Evolutionary conservation across 2,888 invertebrate species (phyloP).

Genomic region (Erebia epiphron): DNA sequence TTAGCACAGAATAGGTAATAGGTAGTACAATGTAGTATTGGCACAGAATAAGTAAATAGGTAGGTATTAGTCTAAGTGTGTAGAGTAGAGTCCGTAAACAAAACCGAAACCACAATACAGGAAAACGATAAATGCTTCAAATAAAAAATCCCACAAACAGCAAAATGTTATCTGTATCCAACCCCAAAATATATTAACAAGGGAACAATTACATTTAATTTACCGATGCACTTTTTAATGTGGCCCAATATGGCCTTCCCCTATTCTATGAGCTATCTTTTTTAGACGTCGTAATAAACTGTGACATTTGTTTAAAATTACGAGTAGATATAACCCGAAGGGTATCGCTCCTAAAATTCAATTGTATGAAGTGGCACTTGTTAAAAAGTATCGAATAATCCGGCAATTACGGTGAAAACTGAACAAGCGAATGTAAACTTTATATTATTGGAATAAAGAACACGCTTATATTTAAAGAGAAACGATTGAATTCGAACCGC

Average conservation of each 20-base stretch:
- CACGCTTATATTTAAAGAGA: constrained; percentile 22
- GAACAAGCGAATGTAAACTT: constrained; percentile 32
- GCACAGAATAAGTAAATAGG: too few species aligned
- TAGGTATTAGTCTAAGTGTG: too few species aligned
- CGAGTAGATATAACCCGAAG: constrained; percentile 55
- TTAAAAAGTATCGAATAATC: constrained; percentile 46
- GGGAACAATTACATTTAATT: constrained; percentile 83
- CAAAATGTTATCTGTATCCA: constrained; percentile 41
- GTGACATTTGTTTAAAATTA: constrained; percentile 81
- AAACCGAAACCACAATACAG: not conserved
- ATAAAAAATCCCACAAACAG: constrained; percentile 12
- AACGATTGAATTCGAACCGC: constrained; percentile 35
- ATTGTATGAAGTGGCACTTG: constrained; percentile 75
- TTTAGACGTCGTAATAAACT: constrained; percentile 59
- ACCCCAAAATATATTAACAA: constrained; percentile 69
- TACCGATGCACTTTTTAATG: constrained; percentile 79
- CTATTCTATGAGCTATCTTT: constrained; percentile 59
- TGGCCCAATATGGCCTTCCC: constrained; percentile 69
- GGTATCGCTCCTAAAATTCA: constrained; percentile 76
- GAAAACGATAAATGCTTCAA: constrained; percentile 4
- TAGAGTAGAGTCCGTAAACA: too few species aligned
- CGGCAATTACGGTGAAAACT: constrained; percentile 36
- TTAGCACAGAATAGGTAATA: too few species aligned
- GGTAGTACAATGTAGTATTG: too few species aligned
- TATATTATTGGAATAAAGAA: constrained; percentile 30